phyloP scores from a whole-genome alignment of 2,888 invertebrate genomes.

The Melanophora roralis region DNA sequence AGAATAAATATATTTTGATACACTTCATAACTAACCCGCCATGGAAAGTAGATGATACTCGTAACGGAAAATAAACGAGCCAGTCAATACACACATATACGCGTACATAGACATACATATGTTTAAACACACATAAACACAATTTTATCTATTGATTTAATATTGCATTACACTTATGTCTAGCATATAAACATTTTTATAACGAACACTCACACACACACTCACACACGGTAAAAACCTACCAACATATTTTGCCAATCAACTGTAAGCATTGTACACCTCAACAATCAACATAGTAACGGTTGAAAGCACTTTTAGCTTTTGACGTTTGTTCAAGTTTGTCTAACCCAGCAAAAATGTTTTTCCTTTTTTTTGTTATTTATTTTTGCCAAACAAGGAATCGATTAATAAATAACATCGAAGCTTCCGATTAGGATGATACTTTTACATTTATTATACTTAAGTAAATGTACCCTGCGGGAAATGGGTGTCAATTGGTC shows the following conservation, averaged over 20 bases:
- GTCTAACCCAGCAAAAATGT: conserved; percentile 13
- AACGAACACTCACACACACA: neutral
- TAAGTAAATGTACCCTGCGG: no score
- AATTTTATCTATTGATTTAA: neutral
- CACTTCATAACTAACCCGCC: conserved; percentile 38
- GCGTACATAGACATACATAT: neutral
- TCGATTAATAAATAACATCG: no score
- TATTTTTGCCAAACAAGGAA: no score
- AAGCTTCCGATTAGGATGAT: no score
- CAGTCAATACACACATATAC: neutral
- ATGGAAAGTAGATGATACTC: conserved; percentile 33
- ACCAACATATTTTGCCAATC: conserved; percentile 51
- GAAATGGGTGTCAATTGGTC: no score
- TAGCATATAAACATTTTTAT: neutral
- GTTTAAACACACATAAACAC: neutral
- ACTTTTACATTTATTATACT: no score
- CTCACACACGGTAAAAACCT: neutral
- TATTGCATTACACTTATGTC: conserved; percentile 10
- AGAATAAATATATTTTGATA: conserved; percentile 36
- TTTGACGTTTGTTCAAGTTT: conserved; percentile 33
- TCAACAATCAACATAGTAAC: conserved; percentile 56
- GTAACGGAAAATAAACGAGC: neutral
- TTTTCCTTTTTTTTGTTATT: no score
- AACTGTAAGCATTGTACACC: conserved; percentile 54
- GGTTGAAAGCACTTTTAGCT: conserved; percentile 53